Conservation (phyloP, 2,888 invertebrate genomes). For the Silvanus unidentatus region DNA sequence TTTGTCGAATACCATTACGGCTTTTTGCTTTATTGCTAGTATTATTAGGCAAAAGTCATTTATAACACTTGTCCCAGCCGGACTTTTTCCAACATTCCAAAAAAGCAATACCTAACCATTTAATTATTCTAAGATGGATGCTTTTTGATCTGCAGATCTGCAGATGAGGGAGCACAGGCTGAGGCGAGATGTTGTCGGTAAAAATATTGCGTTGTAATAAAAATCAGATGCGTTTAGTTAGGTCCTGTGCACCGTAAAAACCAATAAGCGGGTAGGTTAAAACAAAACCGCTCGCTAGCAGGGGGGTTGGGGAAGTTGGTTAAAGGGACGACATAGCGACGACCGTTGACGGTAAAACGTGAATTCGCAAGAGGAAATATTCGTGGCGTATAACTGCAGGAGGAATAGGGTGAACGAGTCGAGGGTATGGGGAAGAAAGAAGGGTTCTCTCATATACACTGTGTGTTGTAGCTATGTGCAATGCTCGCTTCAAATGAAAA, state of each 20-base stretch:
- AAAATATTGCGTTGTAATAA: slow-evolving; percentile 17
- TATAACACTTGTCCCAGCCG: neutral
- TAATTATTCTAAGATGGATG: too few species aligned
- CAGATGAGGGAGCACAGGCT: too few species aligned
- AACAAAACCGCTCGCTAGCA: slow-evolving; percentile 27
- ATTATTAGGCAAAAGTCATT: slow-evolving; percentile 2
- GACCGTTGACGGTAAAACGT: slow-evolving; percentile 14
- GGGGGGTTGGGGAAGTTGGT: slow-evolving; percentile 12
- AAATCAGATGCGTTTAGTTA: slow-evolving; percentile 30
- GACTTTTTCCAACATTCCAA: too few species aligned
- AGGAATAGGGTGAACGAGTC: slow-evolving; percentile 6
- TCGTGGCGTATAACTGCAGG: slow-evolving; percentile 11
- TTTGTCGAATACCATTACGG: slow-evolving; percentile 27
- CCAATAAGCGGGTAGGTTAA: slow-evolving; percentile 35
- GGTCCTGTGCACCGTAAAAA: slow-evolving; percentile 30
- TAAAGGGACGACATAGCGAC: too few species aligned
- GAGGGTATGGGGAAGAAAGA: neutral
- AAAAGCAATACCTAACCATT: too few species aligned
- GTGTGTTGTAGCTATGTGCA: slow-evolving; percentile 5
- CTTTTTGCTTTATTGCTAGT: slow-evolving; percentile 21
- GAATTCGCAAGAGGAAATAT: slow-evolving; percentile 22
- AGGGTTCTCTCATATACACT: slow-evolving; percentile 3
- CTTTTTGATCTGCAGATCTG: too few species aligned
- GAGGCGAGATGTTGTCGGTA: too few species aligned
- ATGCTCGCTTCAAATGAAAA: slow-evolving; percentile 20